Percentiles rank a stretch among this genome's conserved stretches.
These are phyloP conservation scores for Herpetotheres cachinnans DNA, from an alignment of 2,113 vertebrate genomes.

Conservation along the genomic window DNA sequence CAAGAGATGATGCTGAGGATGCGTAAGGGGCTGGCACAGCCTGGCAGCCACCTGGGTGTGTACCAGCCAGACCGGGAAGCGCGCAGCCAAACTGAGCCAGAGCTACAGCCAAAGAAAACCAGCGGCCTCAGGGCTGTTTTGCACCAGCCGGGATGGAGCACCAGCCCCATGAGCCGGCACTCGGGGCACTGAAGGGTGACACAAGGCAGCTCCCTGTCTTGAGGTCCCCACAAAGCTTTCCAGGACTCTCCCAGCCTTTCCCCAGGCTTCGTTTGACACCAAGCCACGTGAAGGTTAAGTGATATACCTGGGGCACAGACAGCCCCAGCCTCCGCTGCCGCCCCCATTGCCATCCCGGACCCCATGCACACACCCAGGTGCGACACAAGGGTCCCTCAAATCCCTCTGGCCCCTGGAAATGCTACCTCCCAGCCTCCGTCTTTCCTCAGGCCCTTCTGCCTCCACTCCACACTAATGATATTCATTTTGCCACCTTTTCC, in stretches of 20 bases:
- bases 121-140: background rate
- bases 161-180: background rate
- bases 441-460: background rate
- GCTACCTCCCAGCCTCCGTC: background rate
- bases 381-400: background rate
- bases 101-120: background rate
- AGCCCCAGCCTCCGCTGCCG: background rate
- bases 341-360: background rate
- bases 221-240: background rate
- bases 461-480: background rate
- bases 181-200: rapidly evolving
- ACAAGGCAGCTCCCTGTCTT: background rate
- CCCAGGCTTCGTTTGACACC: background rate
- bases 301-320: background rate
- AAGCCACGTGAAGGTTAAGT: background rate
- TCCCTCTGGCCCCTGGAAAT: background rate
- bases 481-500: background rate
- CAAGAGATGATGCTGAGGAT: background rate
- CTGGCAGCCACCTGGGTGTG: background rate
- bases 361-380: background rate
- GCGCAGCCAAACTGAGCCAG: background rate
- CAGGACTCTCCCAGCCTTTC: background rate
- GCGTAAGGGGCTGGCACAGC: background rate
- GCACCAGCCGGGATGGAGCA: background rate
- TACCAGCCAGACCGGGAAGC: background rate